These are phyloP conservation scores for Acanthornis magna DNA, from an alignment of 2,797 vertebrate species.

Conservation along the genomic window DNA sequence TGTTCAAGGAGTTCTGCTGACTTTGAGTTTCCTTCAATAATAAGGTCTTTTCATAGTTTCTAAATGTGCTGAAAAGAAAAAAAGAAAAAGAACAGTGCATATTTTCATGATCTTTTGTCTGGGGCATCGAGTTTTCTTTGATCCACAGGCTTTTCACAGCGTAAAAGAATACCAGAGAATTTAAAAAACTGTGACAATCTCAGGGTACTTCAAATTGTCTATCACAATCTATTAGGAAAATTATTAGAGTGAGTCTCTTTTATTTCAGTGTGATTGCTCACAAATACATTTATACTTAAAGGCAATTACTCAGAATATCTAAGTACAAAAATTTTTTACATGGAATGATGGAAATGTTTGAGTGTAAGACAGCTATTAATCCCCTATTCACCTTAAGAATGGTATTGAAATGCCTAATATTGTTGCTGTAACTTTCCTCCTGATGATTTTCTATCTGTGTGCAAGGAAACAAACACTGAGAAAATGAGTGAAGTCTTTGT, in stretches of 20 bases:
- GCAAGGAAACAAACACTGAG: not conserved
- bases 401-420: not conserved
- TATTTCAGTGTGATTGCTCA: not conserved
- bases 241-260: not conserved
- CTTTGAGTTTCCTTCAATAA: constrained; percentile 26
- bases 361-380: not conserved
- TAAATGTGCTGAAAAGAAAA: not conserved
- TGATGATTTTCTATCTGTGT: not conserved
- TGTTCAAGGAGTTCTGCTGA: constrained; percentile 8
- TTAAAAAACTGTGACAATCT: not conserved
- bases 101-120: constrained; percentile 38
- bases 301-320: not conserved
- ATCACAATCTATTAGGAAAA: not conserved
- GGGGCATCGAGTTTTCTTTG: constrained; percentile 16
- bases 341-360: not conserved
- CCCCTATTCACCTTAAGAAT: not conserved
- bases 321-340: not conserved
- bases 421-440: not conserved
- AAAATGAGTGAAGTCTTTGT: not conserved
- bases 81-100: not conserved
- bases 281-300: not conserved
- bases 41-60: constrained; percentile 15
- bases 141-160: not conserved
- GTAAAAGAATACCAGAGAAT: not conserved
- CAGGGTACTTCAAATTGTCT: not conserved